Base-by-base conservation (phyloP, 2,888 invertebrate genomes). In the Drosophila villosipedis region DNA sequence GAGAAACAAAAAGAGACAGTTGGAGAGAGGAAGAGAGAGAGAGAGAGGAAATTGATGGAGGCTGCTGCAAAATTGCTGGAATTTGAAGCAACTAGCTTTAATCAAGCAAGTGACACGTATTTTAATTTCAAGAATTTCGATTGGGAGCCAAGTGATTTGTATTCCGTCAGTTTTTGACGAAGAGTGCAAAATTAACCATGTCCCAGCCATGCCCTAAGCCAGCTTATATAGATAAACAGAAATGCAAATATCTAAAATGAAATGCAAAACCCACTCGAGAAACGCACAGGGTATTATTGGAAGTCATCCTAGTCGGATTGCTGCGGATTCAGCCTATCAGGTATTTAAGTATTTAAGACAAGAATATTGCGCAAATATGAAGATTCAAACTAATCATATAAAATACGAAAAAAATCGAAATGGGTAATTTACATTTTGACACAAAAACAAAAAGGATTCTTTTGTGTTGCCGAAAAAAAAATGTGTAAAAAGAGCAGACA, bases 41-140 rank as follows among this genome's bases (percentile, higher is more conserved):
- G 43, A 6, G 22, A 22, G 43, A 7, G 12, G 12, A 6, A 5
- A n/a, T 12, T 1, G n/a, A 22, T 43, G 30, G 10, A 22, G n/a
- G n/a, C 47, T 31, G 67, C 30, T 55, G 73, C 28, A 30, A 31
- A 16, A 35, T 33, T 9, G 28, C 28, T 30, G 64, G 50, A 52
- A 76, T 62, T 61, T 66, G 64, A 68, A 58, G 25, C 54, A 70
- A 64, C 22, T 37, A 39, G 62, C 57, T 61, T 62, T 49, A 47
- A 68, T 69, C 63, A 43, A 54, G 31, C 62, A 70, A 61, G 68
- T 54, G 78, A 73, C 70, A 78, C 80, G 72, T 77, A 59, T 58
- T 68, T 54, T 19, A 30, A 69, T 61, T 76, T 63, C 16, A 35
- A 7, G 31, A 1, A 25, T 39, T 30, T 63, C 54, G 49, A 55